Conservation (phyloP, 2,888 invertebrate species). For the Drosophila cracens region DNA sequence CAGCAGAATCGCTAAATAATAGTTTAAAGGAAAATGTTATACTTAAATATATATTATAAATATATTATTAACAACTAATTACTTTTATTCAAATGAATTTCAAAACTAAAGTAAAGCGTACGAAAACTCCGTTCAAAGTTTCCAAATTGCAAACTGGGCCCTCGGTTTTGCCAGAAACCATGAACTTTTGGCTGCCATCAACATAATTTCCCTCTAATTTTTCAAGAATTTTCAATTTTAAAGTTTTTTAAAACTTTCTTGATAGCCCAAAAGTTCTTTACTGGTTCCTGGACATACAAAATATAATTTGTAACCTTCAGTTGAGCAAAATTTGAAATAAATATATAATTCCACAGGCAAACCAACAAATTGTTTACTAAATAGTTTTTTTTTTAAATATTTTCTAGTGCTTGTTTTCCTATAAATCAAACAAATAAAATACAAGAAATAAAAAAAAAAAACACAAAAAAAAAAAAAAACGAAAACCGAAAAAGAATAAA, state of each 20-base stretch:
- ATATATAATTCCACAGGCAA: constrained; percentile 28
- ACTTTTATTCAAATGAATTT: constrained; percentile 57
- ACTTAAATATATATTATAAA: constrained; percentile 62
- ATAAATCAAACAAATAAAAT: constrained; percentile 54
- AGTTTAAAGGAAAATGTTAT: constrained; percentile 75
- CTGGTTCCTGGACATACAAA: constrained; percentile 2
- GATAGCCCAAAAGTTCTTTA: background rate
- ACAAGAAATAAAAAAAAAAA: constrained; percentile 12
- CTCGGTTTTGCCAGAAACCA: constrained; percentile 16
- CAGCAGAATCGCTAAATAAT: constrained; percentile 68
- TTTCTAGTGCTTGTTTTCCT: constrained; percentile 74
- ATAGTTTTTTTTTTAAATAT: constrained; percentile 65
- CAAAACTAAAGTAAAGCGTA: constrained; percentile 43
- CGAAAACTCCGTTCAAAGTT: constrained; percentile 21
- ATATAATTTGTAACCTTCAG: constrained; percentile 31
- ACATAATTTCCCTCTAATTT: background rate
- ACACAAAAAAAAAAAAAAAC: background rate
- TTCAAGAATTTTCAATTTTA: background rate
- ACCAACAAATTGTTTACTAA: constrained; percentile 44
- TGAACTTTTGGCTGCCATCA: constrained; percentile 10
- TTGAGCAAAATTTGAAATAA: constrained; percentile 8
- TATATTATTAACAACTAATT: constrained; percentile 46
- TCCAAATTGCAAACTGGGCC: constrained; percentile 7
- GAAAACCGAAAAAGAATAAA: constrained; percentile 4
- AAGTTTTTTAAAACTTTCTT: background rate